Evolutionary conservation across 2,888 invertebrate genomes (phyloP).

Genomic region (Limenitis camilla): DNA sequence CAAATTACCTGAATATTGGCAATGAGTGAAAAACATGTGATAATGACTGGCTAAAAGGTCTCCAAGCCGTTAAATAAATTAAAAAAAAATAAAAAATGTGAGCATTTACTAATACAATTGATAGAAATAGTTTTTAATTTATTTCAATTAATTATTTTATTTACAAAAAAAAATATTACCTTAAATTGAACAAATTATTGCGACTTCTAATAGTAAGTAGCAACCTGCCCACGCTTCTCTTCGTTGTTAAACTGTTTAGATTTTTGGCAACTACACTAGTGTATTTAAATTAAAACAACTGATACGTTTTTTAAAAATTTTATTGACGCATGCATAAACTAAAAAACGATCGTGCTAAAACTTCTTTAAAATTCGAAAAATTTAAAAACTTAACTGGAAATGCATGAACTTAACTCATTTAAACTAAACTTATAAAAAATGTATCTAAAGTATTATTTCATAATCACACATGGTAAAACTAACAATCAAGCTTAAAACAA

Average conservation of each 20-base stretch:
- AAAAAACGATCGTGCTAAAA: constrained; percentile 53
- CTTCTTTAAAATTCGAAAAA: constrained; percentile 38
- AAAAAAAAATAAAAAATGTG: too few relatives aligned
- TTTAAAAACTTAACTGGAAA: constrained; percentile 37
- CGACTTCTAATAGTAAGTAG: too few relatives aligned
- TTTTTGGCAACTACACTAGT: too few relatives aligned
- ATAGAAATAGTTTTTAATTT: not conserved
- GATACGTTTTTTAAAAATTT: constrained; percentile 40
- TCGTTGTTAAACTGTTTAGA: too few relatives aligned
- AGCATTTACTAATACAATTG: not conserved
- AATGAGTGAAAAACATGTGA: too few relatives aligned
- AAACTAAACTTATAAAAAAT: constrained; percentile 12
- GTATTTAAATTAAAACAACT: too few relatives aligned
- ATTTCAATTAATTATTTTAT: not conserved
- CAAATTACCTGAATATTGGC: too few relatives aligned
- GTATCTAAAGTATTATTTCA: constrained; percentile 36
- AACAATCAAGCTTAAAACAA: constrained; percentile 54
- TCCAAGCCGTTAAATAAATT: too few relatives aligned
- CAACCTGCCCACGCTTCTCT: too few relatives aligned
- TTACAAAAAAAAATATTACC: too few relatives aligned
- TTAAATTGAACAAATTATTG: too few relatives aligned
- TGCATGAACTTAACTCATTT: constrained; percentile 34
- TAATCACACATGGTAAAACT: constrained; percentile 41
- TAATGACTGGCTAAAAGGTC: too few relatives aligned
- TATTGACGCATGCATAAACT: constrained; percentile 59